Conservation (phyloP, 2,797 vertebrate species). For the Xenops minutus region DNA sequence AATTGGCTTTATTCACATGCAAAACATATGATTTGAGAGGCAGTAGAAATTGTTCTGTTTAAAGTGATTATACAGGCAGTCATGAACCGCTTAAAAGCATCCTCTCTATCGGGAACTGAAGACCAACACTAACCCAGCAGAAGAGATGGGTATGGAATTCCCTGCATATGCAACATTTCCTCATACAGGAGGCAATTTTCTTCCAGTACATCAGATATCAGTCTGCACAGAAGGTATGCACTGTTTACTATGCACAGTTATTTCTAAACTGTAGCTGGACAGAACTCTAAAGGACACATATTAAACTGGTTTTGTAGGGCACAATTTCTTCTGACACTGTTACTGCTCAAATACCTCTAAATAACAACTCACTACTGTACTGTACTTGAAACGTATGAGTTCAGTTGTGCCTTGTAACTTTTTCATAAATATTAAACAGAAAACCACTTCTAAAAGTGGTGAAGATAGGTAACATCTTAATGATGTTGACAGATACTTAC, state of each 20-base stretch:
- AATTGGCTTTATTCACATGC: neutral
- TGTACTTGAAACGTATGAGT: conserved; percentile 48
- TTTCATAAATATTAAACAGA: conserved; percentile 62
- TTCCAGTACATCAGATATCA: conserved; percentile 29
- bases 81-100: neutral
- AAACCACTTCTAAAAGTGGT: conserved; percentile 53
- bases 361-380: conserved; percentile 60
- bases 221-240: conserved; percentile 35
- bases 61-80: neutral
- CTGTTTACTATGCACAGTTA: conserved; percentile 67
- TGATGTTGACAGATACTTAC: conserved; percentile 27
- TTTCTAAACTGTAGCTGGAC: conserved; percentile 28
- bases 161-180: conserved; percentile 14
- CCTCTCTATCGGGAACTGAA: neutral
- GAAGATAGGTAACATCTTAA: conserved; percentile 53
- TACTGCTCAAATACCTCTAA: conserved; percentile 28
- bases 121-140: neutral
- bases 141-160: neutral
- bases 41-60: neutral
- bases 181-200: conserved; percentile 3
- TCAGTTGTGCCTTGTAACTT: conserved; percentile 52
- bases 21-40: neutral
- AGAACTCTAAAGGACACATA: conserved; percentile 43
- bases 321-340: neutral
- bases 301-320: conserved; percentile 55